Percentiles rank a stretch among this genome's conserved stretches.
Conservation (phyloP, 2,113 vertebrate genomes). For the Onychorhynchus coronatus region DNA sequence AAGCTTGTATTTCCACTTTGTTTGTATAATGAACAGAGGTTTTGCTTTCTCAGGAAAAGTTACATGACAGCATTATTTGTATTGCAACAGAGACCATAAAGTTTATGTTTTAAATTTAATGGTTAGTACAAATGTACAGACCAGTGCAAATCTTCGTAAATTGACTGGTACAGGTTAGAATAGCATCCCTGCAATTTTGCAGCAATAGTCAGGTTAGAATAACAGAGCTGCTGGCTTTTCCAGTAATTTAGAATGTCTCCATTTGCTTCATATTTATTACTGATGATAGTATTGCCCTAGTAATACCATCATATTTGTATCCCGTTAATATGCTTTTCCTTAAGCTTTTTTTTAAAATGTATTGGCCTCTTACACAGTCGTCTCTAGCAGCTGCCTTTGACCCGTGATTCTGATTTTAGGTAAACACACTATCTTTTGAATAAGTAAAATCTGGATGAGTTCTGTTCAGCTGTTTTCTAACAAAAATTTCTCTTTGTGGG, state of each 20-base stretch:
- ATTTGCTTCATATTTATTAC: not conserved
- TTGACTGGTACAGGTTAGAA: not conserved
- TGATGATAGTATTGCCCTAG: not conserved
- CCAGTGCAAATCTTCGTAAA: not conserved
- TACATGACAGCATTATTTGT: not conserved
- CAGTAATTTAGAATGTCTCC: not conserved
- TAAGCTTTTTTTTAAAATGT: not conserved
- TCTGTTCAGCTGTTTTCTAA: not conserved
- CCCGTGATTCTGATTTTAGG: not conserved
- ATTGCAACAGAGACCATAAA: not conserved
- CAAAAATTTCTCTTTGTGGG: not conserved
- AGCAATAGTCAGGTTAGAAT: not conserved
- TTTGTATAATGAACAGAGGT: not conserved
- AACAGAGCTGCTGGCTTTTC: not conserved
- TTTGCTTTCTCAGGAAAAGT: not conserved
- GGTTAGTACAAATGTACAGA: not conserved
- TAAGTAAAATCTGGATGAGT: not conserved
- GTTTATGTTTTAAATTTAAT: not conserved
- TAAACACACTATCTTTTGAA: not conserved
- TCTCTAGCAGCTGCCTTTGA: not conserved
- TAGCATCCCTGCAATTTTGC: not conserved
- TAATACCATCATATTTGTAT: not conserved
- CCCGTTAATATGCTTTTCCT: not conserved
- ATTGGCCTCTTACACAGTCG: not conserved
- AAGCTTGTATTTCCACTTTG: not conserved